Conservation (phyloP, 2,888 invertebrate species). For the Drosophila phalerata region DNA sequence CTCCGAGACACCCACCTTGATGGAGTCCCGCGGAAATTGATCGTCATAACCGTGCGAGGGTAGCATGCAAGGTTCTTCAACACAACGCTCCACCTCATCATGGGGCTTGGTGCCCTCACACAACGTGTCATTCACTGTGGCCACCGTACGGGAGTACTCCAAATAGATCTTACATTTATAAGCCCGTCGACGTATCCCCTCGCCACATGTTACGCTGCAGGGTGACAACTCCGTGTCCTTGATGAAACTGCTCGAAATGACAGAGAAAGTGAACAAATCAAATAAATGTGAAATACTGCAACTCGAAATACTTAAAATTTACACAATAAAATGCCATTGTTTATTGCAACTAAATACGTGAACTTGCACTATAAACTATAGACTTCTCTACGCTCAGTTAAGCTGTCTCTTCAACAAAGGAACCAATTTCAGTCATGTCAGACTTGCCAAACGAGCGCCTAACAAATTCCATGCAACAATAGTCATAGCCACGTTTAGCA, state of each 20-base stretch:
- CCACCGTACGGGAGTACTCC: constrained; percentile 95
- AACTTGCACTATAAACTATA: constrained; percentile 3
- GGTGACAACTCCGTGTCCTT: constrained; percentile 95
- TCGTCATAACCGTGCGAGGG: constrained; percentile 87
- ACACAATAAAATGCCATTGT: constrained; percentile 13
- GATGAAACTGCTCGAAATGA: constrained; percentile 90
- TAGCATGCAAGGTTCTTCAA: constrained; percentile 91
- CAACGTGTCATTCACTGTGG: constrained; percentile 94
- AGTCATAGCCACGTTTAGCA: constrained; percentile 62
- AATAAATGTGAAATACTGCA: not conserved
- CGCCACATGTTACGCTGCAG: constrained; percentile 96
- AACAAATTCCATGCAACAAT: constrained; percentile 71
- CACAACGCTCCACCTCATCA: constrained; percentile 93
- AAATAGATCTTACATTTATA: constrained; percentile 98
- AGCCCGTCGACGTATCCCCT: constrained; percentile 93
- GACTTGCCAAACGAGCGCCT: constrained; percentile 18
- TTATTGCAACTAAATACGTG: constrained; percentile 26
- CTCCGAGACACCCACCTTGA: constrained; percentile 90
- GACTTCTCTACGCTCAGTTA: constrained; percentile 14
- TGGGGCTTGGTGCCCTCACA: constrained; percentile 94
- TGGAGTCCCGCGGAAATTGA: constrained; percentile 84
- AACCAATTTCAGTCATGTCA: constrained; percentile 20
- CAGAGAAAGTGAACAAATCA: not conserved
- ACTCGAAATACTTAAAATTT: constrained; percentile 8
- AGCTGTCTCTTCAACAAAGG: constrained; percentile 20